phyloP scores from a whole-genome alignment of 2,113 vertebrate species.

The Oostethus manadensis region DNA sequence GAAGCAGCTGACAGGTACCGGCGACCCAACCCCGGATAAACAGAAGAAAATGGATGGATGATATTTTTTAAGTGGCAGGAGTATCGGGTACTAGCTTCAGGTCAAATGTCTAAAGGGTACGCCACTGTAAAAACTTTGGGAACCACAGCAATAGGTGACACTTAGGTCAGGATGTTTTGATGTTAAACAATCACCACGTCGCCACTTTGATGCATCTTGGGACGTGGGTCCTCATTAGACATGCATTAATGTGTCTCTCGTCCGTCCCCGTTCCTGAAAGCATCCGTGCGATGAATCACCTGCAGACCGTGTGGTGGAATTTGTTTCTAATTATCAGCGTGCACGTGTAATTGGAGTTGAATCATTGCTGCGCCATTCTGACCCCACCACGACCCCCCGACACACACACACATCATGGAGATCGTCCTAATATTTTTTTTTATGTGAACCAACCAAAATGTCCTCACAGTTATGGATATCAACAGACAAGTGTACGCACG shows the following conservation, averaged over 20 bases:
- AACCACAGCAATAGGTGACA: neutral
- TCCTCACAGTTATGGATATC: neutral
- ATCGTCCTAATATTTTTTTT: no score
- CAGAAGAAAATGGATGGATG: no score
- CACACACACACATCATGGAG: neutral
- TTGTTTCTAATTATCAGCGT: constrained; percentile 45
- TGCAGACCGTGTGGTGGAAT: constrained; percentile 19
- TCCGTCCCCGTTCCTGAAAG: constrained; percentile 7
- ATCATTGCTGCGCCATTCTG: constrained; percentile 33
- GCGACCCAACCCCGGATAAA: no score
- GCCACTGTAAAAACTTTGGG: no score
- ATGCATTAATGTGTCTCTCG: constrained; percentile 28
- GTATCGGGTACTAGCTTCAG: no score
- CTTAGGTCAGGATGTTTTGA: neutral
- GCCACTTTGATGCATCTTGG: constrained; percentile 3
- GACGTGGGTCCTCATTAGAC: constrained; percentile 18
- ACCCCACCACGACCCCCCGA: constrained; percentile 39
- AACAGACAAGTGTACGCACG: neutral
- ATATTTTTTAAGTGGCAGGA: no score
- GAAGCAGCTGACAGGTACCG: no score
- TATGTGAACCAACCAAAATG: neutral
- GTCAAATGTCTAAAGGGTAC: no score
- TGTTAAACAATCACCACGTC: constrained; percentile 7
- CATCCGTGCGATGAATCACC: constrained; percentile 37
- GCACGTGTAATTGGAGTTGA: constrained; percentile 53